Base-by-base conservation (phyloP, 2,888 invertebrate genomes). In the Epirrhoe tristata region DNA sequence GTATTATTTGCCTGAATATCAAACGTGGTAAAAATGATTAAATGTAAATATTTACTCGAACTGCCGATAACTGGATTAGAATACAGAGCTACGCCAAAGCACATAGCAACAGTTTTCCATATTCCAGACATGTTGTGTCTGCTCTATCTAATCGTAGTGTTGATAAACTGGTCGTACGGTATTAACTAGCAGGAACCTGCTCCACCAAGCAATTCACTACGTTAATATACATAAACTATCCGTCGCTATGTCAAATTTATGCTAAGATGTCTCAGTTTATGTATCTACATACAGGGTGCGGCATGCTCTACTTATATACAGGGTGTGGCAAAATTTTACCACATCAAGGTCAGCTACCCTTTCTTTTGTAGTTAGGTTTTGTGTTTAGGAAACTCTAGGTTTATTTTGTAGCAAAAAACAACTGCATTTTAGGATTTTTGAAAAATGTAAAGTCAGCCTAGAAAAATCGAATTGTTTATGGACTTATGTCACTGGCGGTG, bases 121-220 rank as follows among this genome's bases (percentile, higher is more conserved):
- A 57, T 43, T 17, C 60, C 63, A 64, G 57, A 63, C 63, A 34
- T 61, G 60, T 64, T 60, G 53, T 58, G 68, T 58, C 61, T 58
- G 58, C 54, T 64, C 50, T 68, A 64, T 68, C 68, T 68, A 43
- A 68, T 68, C 68, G 46, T 32, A 14, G 36, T 32, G 59, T 57
- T 52, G 60, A 60, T 66, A 66, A 60, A 60, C 39, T 46, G 39
- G 60, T 32, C 39, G 5, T 31, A 48, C 39, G 63, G 52, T 63
- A 63, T 56, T 53, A 55, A 56, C 39, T 31, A 51, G 53, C 14
- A 46, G 34, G 52, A 14, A 48, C 48, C 14, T 48, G 48, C 5
- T 48, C 8, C 32, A 16, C 14, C 34, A 53, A 53, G 32, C 32
- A 16, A 36, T 34, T 36, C 32, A 14, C 36, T 5, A 50, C 34